Percentiles rank a stretch among this genome's conserved stretches.
Conservation (phyloP, 2,113 vertebrate species). For the Aspidoscelis tigris region DNA sequence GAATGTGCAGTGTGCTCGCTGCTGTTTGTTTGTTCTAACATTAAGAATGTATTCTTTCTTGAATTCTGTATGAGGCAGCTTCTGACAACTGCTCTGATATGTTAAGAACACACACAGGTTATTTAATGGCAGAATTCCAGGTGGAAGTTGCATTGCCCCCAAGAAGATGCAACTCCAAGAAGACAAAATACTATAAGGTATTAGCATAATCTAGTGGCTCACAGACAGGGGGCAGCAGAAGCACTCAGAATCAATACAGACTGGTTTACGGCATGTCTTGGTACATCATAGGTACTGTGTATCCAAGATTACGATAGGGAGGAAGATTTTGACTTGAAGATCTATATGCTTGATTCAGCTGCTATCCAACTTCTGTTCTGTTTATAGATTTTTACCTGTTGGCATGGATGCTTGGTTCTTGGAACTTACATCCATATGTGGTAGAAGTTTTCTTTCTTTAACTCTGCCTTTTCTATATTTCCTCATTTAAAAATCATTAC, state of each 20-base stretch:
- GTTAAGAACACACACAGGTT: not conserved
- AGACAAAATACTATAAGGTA: no score
- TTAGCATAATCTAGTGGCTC: no score
- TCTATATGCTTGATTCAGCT: not conserved
- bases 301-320: not conserved
- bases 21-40: constrained; percentile 41
- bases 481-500: no score
- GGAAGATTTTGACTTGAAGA: not conserved
- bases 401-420: no score
- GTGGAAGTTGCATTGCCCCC: not conserved
- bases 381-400: not conserved
- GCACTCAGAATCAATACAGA: no score
- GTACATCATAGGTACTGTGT: not conserved
- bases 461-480: no score
- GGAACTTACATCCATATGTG: no score
- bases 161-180: not conserved
- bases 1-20: constrained; percentile 37
- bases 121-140: not conserved
- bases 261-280: no score
- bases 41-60: constrained; percentile 3
- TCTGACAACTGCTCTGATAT: not conserved
- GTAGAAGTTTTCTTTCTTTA: no score
- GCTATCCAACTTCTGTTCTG: not conserved
- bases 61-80: not conserved
- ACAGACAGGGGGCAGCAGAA: no score